Evolutionary conservation across 2,797 vertebrate species (phyloP).

Genomic region (Limnodromus scolopaceus): DNA sequence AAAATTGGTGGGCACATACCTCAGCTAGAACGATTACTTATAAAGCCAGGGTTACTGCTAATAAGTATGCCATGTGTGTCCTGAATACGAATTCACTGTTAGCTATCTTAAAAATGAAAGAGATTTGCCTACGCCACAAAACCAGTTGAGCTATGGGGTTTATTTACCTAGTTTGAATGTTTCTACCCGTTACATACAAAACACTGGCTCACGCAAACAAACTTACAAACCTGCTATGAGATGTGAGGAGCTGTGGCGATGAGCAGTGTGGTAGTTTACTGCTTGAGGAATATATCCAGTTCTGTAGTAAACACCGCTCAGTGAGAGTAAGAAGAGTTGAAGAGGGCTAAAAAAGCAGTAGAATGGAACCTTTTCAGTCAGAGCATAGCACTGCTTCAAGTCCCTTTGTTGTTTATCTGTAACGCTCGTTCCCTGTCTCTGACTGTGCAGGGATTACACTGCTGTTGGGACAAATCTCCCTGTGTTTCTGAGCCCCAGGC

Average conservation of each 20-base stretch:
- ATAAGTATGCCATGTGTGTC: not conserved
- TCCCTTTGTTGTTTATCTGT: not conserved
- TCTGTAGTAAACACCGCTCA: not conserved
- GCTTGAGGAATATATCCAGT: not conserved
- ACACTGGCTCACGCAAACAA: not conserved
- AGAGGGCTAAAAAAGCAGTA: not conserved
- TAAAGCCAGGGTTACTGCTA: not conserved
- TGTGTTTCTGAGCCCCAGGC: not conserved
- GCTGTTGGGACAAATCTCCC: not conserved
- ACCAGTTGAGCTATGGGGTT: not conserved
- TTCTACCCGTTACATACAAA: not conserved
- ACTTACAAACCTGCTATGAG: not conserved
- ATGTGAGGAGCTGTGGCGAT: not conserved
- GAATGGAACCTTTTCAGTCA: not conserved
- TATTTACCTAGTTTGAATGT: not conserved
- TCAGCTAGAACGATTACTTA: not conserved
- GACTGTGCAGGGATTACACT: not conserved
- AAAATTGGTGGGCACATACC: not conserved
- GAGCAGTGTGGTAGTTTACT: not conserved
- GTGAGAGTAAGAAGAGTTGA: not conserved
- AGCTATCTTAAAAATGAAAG: not conserved
- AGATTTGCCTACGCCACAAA: not conserved
- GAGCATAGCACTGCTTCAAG: not conserved
- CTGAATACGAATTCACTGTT: not conserved
- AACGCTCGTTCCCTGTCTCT: not conserved